These are phyloP conservation scores for Malacoraja senta DNA, from an alignment of 2,797 vertebrate species.

Conservation along the genomic window DNA sequence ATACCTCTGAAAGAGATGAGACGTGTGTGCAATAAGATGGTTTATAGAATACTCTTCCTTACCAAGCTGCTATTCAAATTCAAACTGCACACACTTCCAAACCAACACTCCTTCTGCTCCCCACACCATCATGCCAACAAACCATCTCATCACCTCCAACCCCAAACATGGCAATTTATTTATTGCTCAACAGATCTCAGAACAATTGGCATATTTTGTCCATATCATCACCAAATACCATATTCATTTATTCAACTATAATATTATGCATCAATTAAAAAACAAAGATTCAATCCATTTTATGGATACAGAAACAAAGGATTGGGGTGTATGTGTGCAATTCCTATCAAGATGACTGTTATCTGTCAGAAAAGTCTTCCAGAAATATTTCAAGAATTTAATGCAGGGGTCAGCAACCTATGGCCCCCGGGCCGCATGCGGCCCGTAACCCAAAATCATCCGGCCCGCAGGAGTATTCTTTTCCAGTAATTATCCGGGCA, in stretches of 20 bases:
- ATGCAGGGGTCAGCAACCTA: background rate
- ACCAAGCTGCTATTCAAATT: no score
- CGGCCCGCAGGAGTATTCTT: no score
- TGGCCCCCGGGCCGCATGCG: no score
- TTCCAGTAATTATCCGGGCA: no score
- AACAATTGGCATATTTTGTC: background rate
- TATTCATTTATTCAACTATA: background rate
- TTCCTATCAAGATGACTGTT: background rate
- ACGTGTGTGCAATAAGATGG: no score
- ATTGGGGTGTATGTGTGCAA: background rate
- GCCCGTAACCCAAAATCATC: no score
- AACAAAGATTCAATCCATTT: background rate
- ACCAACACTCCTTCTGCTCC: no score
- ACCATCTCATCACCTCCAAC: background rate
- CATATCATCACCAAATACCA: background rate
- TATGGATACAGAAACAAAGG: background rate
- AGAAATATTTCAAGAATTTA: background rate
- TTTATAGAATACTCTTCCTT: no score
- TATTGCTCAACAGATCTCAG: background rate
- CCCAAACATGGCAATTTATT: background rate
- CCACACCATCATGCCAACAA: no score
- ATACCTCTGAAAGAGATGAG: no score
- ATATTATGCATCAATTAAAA: background rate
- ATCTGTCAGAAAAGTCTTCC: background rate
- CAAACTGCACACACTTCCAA: no score